Evolutionary conservation across 2,888 invertebrate species (phyloP).

Genomic region (Antitype chi): DNA sequence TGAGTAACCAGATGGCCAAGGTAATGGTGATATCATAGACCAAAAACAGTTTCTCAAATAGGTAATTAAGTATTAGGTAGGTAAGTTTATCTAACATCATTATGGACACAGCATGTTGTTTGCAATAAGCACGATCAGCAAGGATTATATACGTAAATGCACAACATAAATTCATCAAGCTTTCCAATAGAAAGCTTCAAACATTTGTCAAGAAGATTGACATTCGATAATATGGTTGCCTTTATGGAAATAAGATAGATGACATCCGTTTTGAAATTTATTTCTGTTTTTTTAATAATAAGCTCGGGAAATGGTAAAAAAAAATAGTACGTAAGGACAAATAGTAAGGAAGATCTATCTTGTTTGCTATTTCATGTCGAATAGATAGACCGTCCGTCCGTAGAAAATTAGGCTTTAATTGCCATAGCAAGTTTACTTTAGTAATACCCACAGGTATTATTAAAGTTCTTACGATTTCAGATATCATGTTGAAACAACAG

Average conservation of each 20-base stretch:
- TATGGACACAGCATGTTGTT: not conserved
- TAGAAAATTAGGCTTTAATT: not conserved
- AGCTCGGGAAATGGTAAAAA: not conserved
- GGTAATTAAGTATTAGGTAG: not conserved
- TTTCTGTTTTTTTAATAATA: constrained; percentile 3
- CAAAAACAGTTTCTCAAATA: not conserved
- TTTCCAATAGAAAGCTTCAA: constrained; percentile 18
- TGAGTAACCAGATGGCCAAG: not conserved
- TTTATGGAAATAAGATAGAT: constrained; percentile 2
- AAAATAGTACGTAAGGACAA: not conserved
- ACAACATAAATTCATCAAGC: constrained; percentile 18
- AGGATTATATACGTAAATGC: constrained; percentile 22
- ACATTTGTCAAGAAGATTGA: constrained; percentile 46
- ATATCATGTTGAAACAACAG: not conserved
- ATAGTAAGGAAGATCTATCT: too few species aligned
- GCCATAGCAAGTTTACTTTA: too few species aligned
- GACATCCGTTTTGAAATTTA: not conserved
- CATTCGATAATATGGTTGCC: constrained; percentile 25
- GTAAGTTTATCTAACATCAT: not conserved
- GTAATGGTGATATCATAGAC: not conserved
- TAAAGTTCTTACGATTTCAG: not conserved
- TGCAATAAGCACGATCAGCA: constrained; percentile 7
- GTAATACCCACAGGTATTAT: too few species aligned
- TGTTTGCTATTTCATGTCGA: not conserved
- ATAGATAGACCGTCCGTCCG: not conserved